Percentiles rank a stretch among this genome's conserved stretches.
Evolutionary conservation across 2,888 invertebrate genomes (phyloP).

Genomic region (Podotricha telesiphe): DNA sequence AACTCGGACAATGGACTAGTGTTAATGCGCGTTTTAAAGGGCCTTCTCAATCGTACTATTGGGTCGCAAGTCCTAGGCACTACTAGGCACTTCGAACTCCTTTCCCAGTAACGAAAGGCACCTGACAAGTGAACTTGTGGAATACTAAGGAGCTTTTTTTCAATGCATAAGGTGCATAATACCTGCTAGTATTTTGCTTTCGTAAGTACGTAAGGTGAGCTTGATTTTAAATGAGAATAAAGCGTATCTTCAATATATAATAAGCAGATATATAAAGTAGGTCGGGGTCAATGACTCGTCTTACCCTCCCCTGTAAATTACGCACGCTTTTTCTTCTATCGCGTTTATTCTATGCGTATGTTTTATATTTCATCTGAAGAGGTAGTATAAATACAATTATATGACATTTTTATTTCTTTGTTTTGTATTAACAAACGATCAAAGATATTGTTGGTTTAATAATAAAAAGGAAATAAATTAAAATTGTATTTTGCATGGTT

Average conservation of each 20-base stretch:
- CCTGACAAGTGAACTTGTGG: too few relatives aligned
- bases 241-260: background rate
- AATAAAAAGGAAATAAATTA: background rate
- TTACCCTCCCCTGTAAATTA: slow-evolving; percentile 23
- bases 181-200: background rate
- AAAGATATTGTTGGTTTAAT: background rate
- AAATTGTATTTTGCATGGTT: background rate
- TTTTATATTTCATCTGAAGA: slow-evolving; percentile 24
- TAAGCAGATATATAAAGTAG: slow-evolving; percentile 3
- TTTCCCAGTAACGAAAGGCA: too few relatives aligned
- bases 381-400: slow-evolving; percentile 21
- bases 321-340: slow-evolving; percentile 29
- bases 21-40: too few relatives aligned
- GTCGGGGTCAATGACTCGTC: slow-evolving; percentile 25
- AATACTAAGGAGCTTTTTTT: too few relatives aligned
- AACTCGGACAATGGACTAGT: too few relatives aligned
- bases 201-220: rapidly evolving
- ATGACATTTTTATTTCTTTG: background rate
- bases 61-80: too few relatives aligned
- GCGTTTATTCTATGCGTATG: slow-evolving; percentile 8
- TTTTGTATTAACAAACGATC: slow-evolving; percentile 2
- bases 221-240: too few relatives aligned
- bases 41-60: too few relatives aligned
- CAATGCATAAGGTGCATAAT: too few relatives aligned
- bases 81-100: too few relatives aligned